Evolutionary conservation across 2,113 vertebrate genomes (phyloP), one percentile per base, ranked within the genome.

Genomic region (Xerus inauris): DNA sequence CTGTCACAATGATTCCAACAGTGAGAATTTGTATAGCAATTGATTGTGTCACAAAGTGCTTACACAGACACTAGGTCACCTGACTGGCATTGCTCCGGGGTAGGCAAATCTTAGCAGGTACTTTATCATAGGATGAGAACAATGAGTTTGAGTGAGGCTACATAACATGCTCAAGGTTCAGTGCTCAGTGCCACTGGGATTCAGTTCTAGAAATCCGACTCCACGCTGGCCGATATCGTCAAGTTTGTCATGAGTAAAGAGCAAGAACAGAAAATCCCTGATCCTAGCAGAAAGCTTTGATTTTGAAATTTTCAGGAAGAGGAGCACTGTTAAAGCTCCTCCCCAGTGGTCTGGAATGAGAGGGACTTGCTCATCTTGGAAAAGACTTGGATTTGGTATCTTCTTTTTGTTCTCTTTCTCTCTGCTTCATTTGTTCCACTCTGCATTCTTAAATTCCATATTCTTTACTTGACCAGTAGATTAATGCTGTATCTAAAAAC

Each of bases 281-380:
- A 22, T 19, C 14, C 8, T 75, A 67, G n/a, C 35, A 89, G 4
- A 49, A 35, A 54, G 0, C 24, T 35, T 82, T 85, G 57, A 49
- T 83, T 87, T 77, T 79, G 75, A 62, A 47, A 45, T 67, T 90
- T 76, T n/a, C 49, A 40, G 40, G 28, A 13, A 11, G 26, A 42
- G 51, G 35, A 30, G 6, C 5, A 3, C 7, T 8, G 42, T 26
- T 32, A 12, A 7, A n/a, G 1, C 0, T 73, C 16, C 3, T 88
- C 6, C 47, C 16, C 0, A 1, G 17, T 40, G 32, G 24, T 45
- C 35, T 32, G 14, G 2, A n/a, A 13, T n/a, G 54, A 35, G 8
- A 13, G 82, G 45, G 8, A 38, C 76, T 87, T 62, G 8, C 32
- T 84, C 8, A 49, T 82, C 17, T 7, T 67, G 5, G 30, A 28